Base-by-base conservation (phyloP, 2,888 invertebrate genomes). In the Muschampia plurimacula region DNA sequence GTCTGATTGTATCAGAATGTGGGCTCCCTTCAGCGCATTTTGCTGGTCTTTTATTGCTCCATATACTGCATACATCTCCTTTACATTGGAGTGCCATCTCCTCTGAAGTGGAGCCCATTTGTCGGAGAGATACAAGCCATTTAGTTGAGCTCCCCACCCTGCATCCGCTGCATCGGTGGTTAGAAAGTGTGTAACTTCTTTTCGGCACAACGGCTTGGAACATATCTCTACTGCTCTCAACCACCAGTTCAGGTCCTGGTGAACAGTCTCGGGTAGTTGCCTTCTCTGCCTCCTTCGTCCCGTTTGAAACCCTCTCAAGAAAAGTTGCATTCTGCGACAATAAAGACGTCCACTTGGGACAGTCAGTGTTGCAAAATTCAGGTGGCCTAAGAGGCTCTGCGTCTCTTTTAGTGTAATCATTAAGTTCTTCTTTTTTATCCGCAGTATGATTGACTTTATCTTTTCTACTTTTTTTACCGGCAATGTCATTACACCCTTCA, bases 141-240 rank as follows among this genome's bases (percentile, higher is more conserved):
- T 59, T 12, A 59, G 10, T 12, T 59, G 32, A 13, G 59, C 59
- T 0, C 32, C 32, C 59, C 59, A 59, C 6, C 59, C 59, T 5
- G 59, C 59, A 59, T 59, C 59, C 32, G 59, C 59, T 59, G 59
- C 59, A 7, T 59, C 32, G 32, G 59, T 59, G 28, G 59, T 32
- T 32, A 59, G 32, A 7, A 59, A 59, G 6, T 32, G 59, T 13
- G 59, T 32, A 2, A 59, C 32, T 32, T 59, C 59, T 13, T 32
- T 59, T n/a, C 7, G 32, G 32, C 32, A 3, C 12, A 59, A 12
- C 32, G 59, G 13, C 32, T 12, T 32, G 32, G 59, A 12, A 59
- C 32, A 28, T 4, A 2, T 13, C 32, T 59, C 32, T 59, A 59
- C 6, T 5, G 59, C 32, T 32, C 13, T 13, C 32, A 32, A 22